These are phyloP conservation scores for Tachystola acroxantha DNA, from an alignment of 2,888 invertebrate species.

Conservation along the genomic window DNA sequence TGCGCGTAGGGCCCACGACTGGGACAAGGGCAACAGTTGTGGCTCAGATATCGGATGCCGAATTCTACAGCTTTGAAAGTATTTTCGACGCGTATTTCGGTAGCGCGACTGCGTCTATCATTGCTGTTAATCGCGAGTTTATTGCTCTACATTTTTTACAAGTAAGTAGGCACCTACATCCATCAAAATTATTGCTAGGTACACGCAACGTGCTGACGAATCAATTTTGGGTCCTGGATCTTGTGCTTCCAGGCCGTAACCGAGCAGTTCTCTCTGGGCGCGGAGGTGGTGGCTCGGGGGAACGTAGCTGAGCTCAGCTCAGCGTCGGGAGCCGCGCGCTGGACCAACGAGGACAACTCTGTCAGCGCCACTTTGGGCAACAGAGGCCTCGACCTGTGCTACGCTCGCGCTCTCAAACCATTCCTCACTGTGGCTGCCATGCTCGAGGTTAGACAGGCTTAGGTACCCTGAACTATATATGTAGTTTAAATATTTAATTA, in stretches of 20 bases:
- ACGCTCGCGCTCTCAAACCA: constrained; percentile 54
- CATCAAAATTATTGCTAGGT: too few relatives aligned
- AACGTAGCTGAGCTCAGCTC: constrained; percentile 54
- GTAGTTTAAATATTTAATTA: too few relatives aligned
- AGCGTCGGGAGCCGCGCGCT: constrained; percentile 60
- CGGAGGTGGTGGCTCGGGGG: constrained; percentile 61
- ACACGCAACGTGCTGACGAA: too few relatives aligned
- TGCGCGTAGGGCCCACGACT: constrained; percentile 54
- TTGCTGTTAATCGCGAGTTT: constrained; percentile 66
- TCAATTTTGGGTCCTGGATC: too few relatives aligned
- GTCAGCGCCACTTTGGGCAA: constrained; percentile 68
- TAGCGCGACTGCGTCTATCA: constrained; percentile 55
- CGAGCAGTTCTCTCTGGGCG: constrained; percentile 55
- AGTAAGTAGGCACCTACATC: too few relatives aligned
- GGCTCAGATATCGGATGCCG: constrained; percentile 58
- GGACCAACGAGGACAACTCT: constrained; percentile 47
- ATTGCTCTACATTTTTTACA: constrained; percentile 66
- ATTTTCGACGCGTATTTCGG: constrained; percentile 61
- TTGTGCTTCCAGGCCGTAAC: constrained; percentile 45
- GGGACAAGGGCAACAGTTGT: constrained; percentile 57
- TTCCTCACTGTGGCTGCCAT: constrained; percentile 64
- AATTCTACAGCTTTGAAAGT: constrained; percentile 64
- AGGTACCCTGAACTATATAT: too few relatives aligned
- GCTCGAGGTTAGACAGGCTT: constrained; percentile 63
- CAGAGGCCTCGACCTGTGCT: constrained; percentile 64